Evolutionary conservation across 2,797 vertebrate genomes (phyloP).

Genomic region (Rhincodon typus): DNA sequence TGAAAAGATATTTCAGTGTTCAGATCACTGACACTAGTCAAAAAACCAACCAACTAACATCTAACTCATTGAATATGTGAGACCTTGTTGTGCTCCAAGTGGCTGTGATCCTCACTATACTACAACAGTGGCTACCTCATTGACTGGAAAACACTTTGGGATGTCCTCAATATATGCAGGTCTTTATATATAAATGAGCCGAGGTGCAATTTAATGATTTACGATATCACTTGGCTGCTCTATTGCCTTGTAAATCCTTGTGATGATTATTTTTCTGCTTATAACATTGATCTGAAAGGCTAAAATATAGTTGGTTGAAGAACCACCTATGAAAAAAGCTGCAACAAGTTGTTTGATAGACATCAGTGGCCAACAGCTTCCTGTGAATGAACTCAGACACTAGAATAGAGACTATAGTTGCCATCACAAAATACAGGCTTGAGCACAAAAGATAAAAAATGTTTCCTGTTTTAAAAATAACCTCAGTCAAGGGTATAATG

Average conservation of each 20-base stretch:
- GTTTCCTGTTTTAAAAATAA: constrained; percentile 17
- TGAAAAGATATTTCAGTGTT: background rate
- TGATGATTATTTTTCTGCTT: background rate
- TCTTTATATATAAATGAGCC: background rate
- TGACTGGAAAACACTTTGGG: background rate
- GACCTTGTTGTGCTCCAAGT: background rate
- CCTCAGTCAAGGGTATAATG: constrained; percentile 19
- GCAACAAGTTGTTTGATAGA: background rate
- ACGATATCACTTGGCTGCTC: background rate
- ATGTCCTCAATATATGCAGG: background rate
- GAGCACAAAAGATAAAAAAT: background rate
- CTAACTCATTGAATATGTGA: background rate
- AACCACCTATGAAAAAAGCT: background rate
- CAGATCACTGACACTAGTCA: background rate
- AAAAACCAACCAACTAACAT: background rate
- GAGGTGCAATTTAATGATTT: background rate
- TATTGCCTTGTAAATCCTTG: background rate
- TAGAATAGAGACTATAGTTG: background rate
- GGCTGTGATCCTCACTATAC: background rate
- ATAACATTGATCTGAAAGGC: background rate
- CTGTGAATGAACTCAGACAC: background rate
- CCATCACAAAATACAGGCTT: background rate
- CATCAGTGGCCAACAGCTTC: background rate
- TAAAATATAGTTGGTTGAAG: background rate
- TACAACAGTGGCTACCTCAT: background rate